Percentiles rank a stretch among this genome's conserved stretches.
Evolutionary conservation across 2,113 vertebrate genomes (phyloP).

Genomic region (Corvus moneduloides): DNA sequence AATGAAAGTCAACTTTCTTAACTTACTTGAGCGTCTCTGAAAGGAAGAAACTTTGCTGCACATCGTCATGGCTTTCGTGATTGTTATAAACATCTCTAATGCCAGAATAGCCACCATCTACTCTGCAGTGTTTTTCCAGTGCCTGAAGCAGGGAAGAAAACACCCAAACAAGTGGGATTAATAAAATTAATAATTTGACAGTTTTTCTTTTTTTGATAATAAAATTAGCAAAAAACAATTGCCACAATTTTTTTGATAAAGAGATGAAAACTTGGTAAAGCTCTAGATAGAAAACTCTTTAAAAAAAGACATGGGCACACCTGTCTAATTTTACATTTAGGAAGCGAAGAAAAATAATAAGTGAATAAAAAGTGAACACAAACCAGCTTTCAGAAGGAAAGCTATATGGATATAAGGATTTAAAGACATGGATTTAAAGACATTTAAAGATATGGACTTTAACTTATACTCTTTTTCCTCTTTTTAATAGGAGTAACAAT

Average conservation of each 20-base stretch:
- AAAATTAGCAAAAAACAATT: not conserved
- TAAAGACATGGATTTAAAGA: not conserved
- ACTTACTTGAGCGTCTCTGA: conserved; percentile 97
- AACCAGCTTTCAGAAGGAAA: not conserved
- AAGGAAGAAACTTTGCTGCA: conserved; percentile 97
- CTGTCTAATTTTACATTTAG: not conserved
- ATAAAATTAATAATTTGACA: not conserved
- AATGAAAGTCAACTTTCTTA: not conserved
- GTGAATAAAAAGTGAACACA: not conserved
- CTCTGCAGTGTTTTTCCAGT: conserved; percentile 88
- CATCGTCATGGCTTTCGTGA: conserved; percentile 86
- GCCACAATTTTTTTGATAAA: not conserved
- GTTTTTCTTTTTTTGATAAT: not conserved
- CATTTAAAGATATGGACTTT: not conserved
- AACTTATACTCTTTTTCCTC: not conserved
- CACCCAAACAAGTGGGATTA: not conserved
- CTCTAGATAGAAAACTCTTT: not conserved
- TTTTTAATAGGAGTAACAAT: not conserved
- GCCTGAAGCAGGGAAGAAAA: conserved; percentile 72
- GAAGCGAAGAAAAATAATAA: not conserved
- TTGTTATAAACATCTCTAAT: conserved; percentile 88
- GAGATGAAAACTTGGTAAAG: not conserved
- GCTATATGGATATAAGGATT: not conserved
- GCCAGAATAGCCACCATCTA: conserved; percentile 92
- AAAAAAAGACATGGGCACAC: not conserved